Evolutionary conservation across 2,888 invertebrate genomes (phyloP).

Genomic region (Elegia similella): DNA sequence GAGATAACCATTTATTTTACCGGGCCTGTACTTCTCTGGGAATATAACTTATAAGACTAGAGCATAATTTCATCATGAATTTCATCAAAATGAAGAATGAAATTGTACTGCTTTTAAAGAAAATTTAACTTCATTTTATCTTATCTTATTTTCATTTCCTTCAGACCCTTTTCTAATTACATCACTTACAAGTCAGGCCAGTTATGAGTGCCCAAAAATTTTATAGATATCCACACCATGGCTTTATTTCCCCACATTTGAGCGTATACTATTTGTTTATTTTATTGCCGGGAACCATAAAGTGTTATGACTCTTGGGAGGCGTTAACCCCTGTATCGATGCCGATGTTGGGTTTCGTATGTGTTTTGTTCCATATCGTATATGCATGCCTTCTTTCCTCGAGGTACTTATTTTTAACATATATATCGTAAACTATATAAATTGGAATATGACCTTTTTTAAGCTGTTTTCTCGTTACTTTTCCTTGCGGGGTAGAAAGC

Average conservation of each 20-base stretch:
- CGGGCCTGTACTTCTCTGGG: too few relatives aligned
- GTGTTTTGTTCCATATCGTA: background rate
- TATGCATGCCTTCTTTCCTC: background rate
- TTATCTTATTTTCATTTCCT: too few relatives aligned
- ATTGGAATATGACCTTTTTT: too few relatives aligned
- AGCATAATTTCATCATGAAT: too few relatives aligned
- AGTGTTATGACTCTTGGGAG: conserved; percentile 27
- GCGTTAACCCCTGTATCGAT: conserved; percentile 22
- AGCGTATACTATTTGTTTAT: conserved; percentile 23
- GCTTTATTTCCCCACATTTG: conserved; percentile 23
- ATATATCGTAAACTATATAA: too few relatives aligned
- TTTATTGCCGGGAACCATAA: conserved; percentile 24
- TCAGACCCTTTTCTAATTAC: background rate
- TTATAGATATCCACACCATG: conserved; percentile 11
- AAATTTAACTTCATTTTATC: background rate
- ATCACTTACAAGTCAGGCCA: background rate
- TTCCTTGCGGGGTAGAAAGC: too few relatives aligned
- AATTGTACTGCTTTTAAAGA: too few relatives aligned
- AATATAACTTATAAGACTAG: too few relatives aligned
- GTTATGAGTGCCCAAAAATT: conserved; percentile 6
- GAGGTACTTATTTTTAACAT: background rate
- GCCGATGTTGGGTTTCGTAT: background rate
- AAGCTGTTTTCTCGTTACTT: too few relatives aligned
- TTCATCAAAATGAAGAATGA: too few relatives aligned
- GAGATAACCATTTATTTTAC: too few relatives aligned